Evolutionary conservation across 2,797 vertebrate genomes (phyloP), one percentile per base, ranked within the genome.

Genomic region (Acipenser ruthenus): DNA sequence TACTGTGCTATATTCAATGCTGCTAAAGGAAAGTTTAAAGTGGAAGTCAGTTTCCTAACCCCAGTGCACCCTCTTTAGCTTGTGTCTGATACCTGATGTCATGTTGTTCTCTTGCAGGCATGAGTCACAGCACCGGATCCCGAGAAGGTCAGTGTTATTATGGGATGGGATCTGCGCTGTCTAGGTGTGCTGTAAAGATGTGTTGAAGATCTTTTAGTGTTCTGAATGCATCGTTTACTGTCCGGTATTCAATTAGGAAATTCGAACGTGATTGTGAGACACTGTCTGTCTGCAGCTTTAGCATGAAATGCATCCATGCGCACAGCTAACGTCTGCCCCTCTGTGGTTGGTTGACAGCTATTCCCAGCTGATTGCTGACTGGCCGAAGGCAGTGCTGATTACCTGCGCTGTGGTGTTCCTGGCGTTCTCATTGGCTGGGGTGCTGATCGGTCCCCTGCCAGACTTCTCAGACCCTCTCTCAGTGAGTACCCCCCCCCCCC

Each of bases 401-500:
- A 80, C 91, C 66, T 95, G 92, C 69, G 86, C 86, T 0, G 67
- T 87, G 70, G 71, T 79, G 7, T 84, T 92, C 8, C 82, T 93
- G 53, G 81, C 91, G 68, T 96, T 92, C 76, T 93, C 94, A 0
- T 63, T 96, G 69, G 91, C 91, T 10, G 93, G 93, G 67, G 82
- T 99, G 65, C 79, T 99, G 64, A 84, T 92, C 47, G 89, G 93
- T 68, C 89, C 86, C 2, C 71, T 96, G 75, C 97, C 95, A 7
- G 94, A 98, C 80, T 98, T 99, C 72, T 94, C 95, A 12, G 90
- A 97, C 56, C 97, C 96, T 15, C 83, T 99, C 51, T 79, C 90
- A 87, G 96, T 98, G 75, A 92, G 92, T 83, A 49, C 2, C 50
- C 55, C 13, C n/a, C 59, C 59, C 50, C 4, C 37, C 55, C 18